Evolutionary conservation across 2,888 invertebrate genomes (phyloP), one percentile per base, ranked within the genome.

Genomic region (Physocephala rufipes): DNA sequence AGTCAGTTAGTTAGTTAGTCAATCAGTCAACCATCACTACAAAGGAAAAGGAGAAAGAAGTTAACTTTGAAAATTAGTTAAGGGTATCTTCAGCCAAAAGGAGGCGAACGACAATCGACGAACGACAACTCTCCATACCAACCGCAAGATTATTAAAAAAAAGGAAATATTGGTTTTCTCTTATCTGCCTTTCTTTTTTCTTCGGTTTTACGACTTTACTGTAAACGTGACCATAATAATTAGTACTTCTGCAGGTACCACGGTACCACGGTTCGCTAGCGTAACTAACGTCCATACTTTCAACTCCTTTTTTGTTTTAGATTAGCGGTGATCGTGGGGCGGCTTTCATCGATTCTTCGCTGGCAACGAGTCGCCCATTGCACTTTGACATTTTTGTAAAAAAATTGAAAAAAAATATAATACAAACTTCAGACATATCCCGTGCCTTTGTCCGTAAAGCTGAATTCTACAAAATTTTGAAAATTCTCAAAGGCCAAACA

Each of bases 201-300:
- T 21, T 55, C 26, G 26, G 16, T 13, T 70, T 71, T 65, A 53
- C 53, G 65, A 36, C 36, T 21, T 68, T 47, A 61, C 51, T 36
- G 36, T 65, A 61, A 59, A 81, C 81, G 82, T 82, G 80, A 81
- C 73, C 76, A 78, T 79, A 80, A 78, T 78, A 74, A 70, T 71
- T 71, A 75, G 75, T 74, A 67, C 61, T 45, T 13, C 13, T 58
- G 16, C 58, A 36, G 36, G 9, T 7, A 9, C 24, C 7, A 13
- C 26, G 9, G 63, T 13, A 63, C 28, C 51, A 36, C 51, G 19
- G 36, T 19, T 24, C 66, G 24, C 55, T 21, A 59, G 58, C 49
- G 49, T 51, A 19, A n/a, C 19, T 47, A 19, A 16, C 24, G 2
- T 49, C 30, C 30, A 61, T 45, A n/a, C n/a, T 61, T 45, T 55